These are phyloP conservation scores for Aix galericulata DNA, from an alignment of 2,113 vertebrate species.

Conservation along the genomic window DNA sequence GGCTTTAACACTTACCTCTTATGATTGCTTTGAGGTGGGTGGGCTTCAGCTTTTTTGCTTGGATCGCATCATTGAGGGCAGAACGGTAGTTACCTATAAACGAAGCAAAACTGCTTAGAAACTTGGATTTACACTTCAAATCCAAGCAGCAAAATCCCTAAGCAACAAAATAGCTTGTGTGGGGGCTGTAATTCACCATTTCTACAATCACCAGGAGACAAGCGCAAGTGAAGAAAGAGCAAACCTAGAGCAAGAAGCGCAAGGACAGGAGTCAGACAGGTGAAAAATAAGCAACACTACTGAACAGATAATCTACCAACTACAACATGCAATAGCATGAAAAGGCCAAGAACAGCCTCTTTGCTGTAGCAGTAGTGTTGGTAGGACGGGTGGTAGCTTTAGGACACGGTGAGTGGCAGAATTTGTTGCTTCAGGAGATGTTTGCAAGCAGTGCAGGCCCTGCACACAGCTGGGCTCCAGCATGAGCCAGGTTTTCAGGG, in stretches of 20 bases:
- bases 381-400: not conserved
- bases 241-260: not conserved
- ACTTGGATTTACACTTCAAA: not conserved
- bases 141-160: not conserved
- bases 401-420: accelerated
- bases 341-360: not conserved
- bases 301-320: not conserved
- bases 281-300: not conserved
- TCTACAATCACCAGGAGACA: accelerated
- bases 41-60: slow-evolving; percentile 90
- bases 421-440: not conserved
- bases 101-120: not conserved
- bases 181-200: not conserved
- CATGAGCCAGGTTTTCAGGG: accelerated
- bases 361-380: not conserved
- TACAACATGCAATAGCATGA: not conserved
- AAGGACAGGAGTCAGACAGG: not conserved
- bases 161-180: accelerated
- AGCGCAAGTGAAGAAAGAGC: not conserved
- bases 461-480: accelerated
- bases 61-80: slow-evolving; percentile 84
- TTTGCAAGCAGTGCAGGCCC: not conserved
- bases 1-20: slow-evolving; percentile 80
- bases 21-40: slow-evolving; percentile 90
- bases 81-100: slow-evolving; percentile 90